phyloP scores from a whole-genome alignment of 2,113 vertebrate species.

The Rhea pennata region DNA sequence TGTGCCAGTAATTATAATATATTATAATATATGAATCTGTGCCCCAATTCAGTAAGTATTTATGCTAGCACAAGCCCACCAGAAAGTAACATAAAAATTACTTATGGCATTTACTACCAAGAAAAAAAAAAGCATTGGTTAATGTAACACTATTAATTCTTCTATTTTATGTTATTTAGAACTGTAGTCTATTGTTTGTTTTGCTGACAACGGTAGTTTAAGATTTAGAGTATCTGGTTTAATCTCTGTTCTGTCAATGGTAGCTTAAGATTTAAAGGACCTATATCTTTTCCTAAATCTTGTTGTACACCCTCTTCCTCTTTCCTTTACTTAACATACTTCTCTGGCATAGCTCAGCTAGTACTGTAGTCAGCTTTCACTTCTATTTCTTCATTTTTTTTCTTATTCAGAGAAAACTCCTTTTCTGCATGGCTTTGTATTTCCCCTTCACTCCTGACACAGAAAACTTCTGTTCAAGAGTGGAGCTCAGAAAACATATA shows the following conservation, averaged over 20 bases:
- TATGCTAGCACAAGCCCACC: conserved; percentile 19
- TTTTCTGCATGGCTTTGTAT: not conserved
- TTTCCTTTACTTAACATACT: not conserved
- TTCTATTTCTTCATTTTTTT: not conserved
- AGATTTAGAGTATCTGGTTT: conserved; percentile 50
- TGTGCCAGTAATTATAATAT: conserved; percentile 20
- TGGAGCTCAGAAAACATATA: not conserved
- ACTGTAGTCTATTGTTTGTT: conserved; percentile 27
- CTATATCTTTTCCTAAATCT: not conserved
- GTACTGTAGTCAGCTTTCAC: not conserved
- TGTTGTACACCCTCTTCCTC: not conserved
- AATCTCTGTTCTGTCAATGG: conserved; percentile 27
- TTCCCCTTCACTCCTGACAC: not conserved
- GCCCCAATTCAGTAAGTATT: conserved; percentile 46
- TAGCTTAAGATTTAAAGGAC: conserved; percentile 17
- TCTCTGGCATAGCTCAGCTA: not conserved
- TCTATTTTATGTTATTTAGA: conserved; percentile 27
- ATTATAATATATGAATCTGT: conserved; percentile 35
- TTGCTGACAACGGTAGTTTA: conserved; percentile 39
- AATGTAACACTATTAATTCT: conserved; percentile 59
- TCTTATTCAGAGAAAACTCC: not conserved
- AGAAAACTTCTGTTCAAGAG: not conserved
- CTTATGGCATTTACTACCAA: conserved; percentile 46
- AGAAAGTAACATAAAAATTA: conserved; percentile 56
- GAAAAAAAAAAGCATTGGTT: not conserved